Percentiles rank a stretch among this genome's conserved stretches.
phyloP scores from a whole-genome alignment of 2,113 vertebrate species.

The Phyllostomus discolor region DNA sequence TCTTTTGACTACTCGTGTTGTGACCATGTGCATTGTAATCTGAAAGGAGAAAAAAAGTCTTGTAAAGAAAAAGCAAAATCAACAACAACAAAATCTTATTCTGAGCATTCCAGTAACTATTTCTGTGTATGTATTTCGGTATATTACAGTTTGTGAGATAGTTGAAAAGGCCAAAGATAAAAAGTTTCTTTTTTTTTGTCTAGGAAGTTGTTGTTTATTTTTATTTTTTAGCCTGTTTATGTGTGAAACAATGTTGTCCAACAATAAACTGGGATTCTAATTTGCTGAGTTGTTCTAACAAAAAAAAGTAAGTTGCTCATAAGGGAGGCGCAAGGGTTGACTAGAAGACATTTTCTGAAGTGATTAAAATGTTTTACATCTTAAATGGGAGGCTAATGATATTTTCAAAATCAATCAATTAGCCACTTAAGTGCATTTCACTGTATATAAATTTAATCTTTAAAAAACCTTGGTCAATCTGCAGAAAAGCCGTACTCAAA shows the following conservation, averaged over 20 bases:
- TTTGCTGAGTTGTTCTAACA: slow-evolving; percentile 88
- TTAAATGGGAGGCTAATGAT: neutral
- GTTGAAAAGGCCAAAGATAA: slow-evolving; percentile 84
- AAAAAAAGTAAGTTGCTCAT: slow-evolving; percentile 49
- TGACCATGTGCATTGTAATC: slow-evolving; percentile 89
- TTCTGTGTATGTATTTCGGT: slow-evolving; percentile 88
- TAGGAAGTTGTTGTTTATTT: slow-evolving; percentile 83
- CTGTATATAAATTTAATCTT: neutral
- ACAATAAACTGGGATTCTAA: slow-evolving; percentile 89
- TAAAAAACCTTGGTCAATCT: neutral
- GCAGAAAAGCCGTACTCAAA: neutral
- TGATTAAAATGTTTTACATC: neutral
- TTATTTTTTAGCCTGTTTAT: slow-evolving; percentile 86
- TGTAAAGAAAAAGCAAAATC: slow-evolving; percentile 83
- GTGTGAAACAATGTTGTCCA: slow-evolving; percentile 87
- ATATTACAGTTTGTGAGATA: slow-evolving; percentile 87
- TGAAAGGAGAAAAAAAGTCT: slow-evolving; percentile 85
- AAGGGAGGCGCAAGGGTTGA: neutral
- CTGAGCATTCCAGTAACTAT: slow-evolving; percentile 95
- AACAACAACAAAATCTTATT: slow-evolving; percentile 85
- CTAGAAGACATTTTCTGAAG: neutral
- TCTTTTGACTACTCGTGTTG: slow-evolving; percentile 89
- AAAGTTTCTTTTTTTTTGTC: slow-evolving; percentile 70
- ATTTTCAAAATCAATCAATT: slow-evolving; percentile 14
- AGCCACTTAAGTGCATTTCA: neutral